Evolutionary conservation across 2,888 invertebrate species (phyloP), one percentile per base, ranked within the genome.

Genomic region (Clanis bilineata): DNA sequence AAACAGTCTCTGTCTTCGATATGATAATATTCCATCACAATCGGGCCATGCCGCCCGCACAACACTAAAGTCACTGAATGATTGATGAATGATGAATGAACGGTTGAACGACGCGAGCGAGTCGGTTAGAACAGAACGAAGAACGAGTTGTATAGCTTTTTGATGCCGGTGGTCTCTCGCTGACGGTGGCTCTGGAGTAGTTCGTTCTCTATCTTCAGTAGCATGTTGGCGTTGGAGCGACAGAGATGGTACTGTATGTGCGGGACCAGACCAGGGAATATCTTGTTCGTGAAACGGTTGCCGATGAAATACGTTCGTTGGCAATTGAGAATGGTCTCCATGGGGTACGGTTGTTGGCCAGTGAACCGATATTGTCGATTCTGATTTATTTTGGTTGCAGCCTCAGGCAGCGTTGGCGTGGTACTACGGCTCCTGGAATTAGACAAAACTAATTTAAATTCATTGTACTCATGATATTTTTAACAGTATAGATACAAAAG

Each of bases 81-180:
- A 75, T 51, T 47, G 38, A 58, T 58, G 58, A 51, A 44, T 18
- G 44, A 77, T 76, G 76, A 70, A 67, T 68, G 70, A 72, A 56
- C 59, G 60, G 64, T 56, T 57, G 41, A 12, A 60, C 45, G 61
- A 61, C 74, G 62, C 73, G 72, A 74, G 72, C 72, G 76, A 65
- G 70, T 72, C 9, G 58, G 62, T 96, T 96, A 96, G 91, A 96
- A 96, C 86, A 96, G 94, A 71, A 96, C 96, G 86, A 96, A 96
- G 92, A 96, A 96, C 64, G 96, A 96, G 91, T 96, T 96, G 93
- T 96, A 96, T 83, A 96, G 92, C 88, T 96, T 96, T 90, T 96
- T 96, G 80, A 96, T 96, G 64, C 96, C 96, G 56, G 96, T 96
- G 25, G 96, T 96, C 87, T 96, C 96, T 81, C 96, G 93, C 87